These are phyloP conservation scores for Uria lomvia DNA, from an alignment of 2,113 vertebrate species.

Conservation along the genomic window DNA sequence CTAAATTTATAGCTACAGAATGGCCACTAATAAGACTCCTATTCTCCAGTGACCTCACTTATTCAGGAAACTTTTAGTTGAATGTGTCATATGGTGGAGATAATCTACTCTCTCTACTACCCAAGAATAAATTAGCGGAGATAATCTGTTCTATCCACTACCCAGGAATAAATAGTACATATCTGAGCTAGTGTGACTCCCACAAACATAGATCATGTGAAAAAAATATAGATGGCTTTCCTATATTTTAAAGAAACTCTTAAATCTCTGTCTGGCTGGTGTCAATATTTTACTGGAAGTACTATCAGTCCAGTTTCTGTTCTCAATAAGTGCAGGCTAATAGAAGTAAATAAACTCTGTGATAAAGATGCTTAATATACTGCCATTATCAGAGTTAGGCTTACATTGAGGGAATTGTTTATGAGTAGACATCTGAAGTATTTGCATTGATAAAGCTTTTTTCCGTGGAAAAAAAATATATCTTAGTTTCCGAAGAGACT, in stretches of 20 bases:
- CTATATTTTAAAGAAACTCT: slow-evolving; percentile 29
- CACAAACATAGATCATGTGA: background rate
- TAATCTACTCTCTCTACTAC: background rate
- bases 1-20: background rate
- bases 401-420: background rate
- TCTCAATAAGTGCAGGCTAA: background rate
- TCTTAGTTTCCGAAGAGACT: background rate
- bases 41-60: background rate
- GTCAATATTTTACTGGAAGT: slow-evolving; percentile 23
- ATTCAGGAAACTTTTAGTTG: background rate
- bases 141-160: background rate
- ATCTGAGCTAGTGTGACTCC: background rate
- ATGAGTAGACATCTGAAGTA: background rate
- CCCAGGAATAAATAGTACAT: background rate
- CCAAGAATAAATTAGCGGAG: background rate
- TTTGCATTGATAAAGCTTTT: background rate
- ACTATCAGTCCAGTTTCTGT: background rate
- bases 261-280: background rate
- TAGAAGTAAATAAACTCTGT: slow-evolving; percentile 20
- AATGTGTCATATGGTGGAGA: background rate
- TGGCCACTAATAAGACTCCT: background rate
- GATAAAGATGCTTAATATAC: background rate
- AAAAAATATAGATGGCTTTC: slow-evolving; percentile 26
- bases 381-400: background rate
- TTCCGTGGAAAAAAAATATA: background rate